phyloP scores from a whole-genome alignment of 2,888 invertebrate genomes.

The Andrena bicolor region DNA sequence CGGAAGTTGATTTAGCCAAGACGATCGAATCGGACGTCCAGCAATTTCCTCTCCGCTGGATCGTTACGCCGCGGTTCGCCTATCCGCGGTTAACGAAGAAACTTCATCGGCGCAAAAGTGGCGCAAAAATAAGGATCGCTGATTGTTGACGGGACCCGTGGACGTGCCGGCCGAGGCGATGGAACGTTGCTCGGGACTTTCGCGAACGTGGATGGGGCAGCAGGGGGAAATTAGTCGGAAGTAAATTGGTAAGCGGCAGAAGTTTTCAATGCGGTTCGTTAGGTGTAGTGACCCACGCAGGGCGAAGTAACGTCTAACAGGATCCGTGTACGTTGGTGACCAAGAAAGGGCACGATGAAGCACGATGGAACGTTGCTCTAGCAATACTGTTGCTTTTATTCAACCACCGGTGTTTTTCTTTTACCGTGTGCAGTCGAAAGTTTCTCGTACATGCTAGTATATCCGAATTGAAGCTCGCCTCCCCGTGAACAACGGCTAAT shows the following conservation, averaged over 20 bases:
- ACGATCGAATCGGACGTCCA: slow-evolving; percentile 13
- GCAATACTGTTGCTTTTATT: no score
- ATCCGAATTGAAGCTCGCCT: slow-evolving; percentile 4
- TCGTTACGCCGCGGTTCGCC: neutral
- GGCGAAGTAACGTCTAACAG: neutral
- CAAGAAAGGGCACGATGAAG: neutral
- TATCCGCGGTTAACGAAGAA: slow-evolving; percentile 9
- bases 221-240: slow-evolving; percentile 40
- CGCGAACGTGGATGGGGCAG: neutral
- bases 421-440: no score
- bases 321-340: neutral
- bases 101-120: neutral
- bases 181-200: slow-evolving; percentile 4
- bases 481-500: slow-evolving; percentile 40
- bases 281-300: slow-evolving; percentile 18
- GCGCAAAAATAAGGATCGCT: neutral
- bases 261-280: slow-evolving; percentile 49
- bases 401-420: no score
- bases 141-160: slow-evolving; percentile 1
- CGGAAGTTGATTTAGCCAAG: neutral
- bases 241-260: slow-evolving; percentile 35
- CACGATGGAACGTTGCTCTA: neutral
- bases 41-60: neutral
- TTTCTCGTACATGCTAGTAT: neutral
- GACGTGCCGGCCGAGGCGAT: neutral